Conservation (phyloP, 2,888 invertebrate species). For the Taphrorychus bicolor region DNA sequence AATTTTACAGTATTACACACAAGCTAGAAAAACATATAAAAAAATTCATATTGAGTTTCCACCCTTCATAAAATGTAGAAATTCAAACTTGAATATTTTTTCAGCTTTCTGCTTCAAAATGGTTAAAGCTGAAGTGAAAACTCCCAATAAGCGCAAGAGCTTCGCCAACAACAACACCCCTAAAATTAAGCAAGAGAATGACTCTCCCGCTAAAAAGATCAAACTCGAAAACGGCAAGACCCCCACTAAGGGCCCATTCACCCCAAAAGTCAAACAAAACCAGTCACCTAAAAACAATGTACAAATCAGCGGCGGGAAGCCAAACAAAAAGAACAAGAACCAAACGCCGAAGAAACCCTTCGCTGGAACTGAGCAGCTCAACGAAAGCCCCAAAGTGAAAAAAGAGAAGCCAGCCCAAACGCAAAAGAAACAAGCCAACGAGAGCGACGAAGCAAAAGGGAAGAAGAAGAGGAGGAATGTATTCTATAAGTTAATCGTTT, state of each 20-base stretch:
- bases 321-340: constrained; percentile 35
- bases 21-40: too few relatives aligned
- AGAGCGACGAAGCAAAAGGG: constrained; percentile 7
- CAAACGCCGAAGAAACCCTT: constrained; percentile 36
- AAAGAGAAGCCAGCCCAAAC: constrained; percentile 12
- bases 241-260: not conserved
- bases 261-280: not conserved
- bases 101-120: too few relatives aligned
- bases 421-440: not conserved
- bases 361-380: constrained; percentile 40
- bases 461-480: constrained; percentile 36
- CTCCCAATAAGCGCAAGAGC: constrained; percentile 44
- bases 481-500: constrained; percentile 36
- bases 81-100: too few relatives aligned
- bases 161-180: constrained; percentile 38
- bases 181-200: not conserved
- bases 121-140: constrained; percentile 42
- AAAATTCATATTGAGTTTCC: too few relatives aligned
- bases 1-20: too few relatives aligned
- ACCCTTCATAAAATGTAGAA: too few relatives aligned
- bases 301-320: constrained; percentile 31
- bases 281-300: not conserved
- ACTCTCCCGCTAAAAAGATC: constrained; percentile 40
- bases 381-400: constrained; percentile 8
- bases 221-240: constrained; percentile 36